Base-by-base conservation (phyloP, 2,888 invertebrate genomes). In the Mesodorylaimus sp. region DNA sequence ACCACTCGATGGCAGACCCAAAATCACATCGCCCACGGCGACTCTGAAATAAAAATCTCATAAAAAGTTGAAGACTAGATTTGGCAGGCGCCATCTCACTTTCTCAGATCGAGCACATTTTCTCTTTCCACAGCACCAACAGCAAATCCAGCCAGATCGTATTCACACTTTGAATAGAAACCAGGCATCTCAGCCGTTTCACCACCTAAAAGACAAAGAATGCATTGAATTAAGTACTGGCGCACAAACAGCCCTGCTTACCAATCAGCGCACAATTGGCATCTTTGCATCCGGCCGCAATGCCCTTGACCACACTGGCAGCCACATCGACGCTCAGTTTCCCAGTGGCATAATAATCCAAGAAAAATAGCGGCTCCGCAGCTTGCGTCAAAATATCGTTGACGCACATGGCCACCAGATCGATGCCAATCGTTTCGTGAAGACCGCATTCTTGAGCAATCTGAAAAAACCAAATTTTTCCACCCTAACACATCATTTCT, bases 181-280 rank as follows among this genome's bases (percentile, higher is more conserved):
- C 84, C 81, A 0, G 95, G 93, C 89, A 93, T 89, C 72, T 91
- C 91, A 0, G 93, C 93, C 1, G 93, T 93, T 72, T 95, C 93
- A 0, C 93, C 93, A 53, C 79, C 79, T 89, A 59, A 1, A 64
- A 61, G 27, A 55, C 45, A 48, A 52, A 24, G 19, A 44, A 5
- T 24, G 25, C 26, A 44, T 44, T 5, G 27, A 13, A 44, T 25
- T 5, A 21, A 25, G 25, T 25, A 44, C 21, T 44, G 7, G 41
- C n/a, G n/a, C 21, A 39, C 21, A 39, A 39, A 7, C 32, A 7
- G 32, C 7, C 7, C 16, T 16, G 61, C 66, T 70, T 67, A 88
- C 91, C 88, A 58, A 88, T 74, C 50, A 91, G 71, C 16, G 88
- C 81, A 68, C 93, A 93, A 1, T 81, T 82, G 0, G 91, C 81